These are phyloP conservation scores for Leptopilina boulardi DNA, from an alignment of 1,140 invertebrate species.

Conservation along the genomic window DNA sequence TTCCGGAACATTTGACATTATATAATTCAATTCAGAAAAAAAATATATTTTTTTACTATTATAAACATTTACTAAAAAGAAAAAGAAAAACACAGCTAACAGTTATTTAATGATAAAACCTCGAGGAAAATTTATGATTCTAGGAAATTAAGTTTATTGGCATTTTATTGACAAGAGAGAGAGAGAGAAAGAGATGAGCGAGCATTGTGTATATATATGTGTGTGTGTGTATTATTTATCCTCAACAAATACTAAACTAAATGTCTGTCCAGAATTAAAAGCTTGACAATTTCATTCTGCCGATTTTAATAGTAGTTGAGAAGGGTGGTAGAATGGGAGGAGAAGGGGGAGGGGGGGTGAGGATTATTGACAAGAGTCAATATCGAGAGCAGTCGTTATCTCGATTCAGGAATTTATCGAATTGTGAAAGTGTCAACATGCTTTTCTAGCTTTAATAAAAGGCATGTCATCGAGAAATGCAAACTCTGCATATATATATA, in stretches of 20 bases:
- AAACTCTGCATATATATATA: too few species aligned
- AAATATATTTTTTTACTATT: neutral
- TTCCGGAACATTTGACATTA: constrained; percentile 54
- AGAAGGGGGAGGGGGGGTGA: too few species aligned
- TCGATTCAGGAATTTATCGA: constrained; percentile 27
- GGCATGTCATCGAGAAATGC: neutral
- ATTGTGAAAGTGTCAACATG: constrained; percentile 9
- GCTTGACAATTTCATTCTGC: constrained; percentile 8
- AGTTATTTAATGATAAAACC: too few species aligned
- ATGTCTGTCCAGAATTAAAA: neutral
- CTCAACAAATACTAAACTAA: neutral
- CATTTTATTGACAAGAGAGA: constrained; percentile 3
- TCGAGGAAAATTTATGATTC: neutral
- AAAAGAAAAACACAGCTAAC: neutral
- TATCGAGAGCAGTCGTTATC: constrained; percentile 7
- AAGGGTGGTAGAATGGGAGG: too few species aligned
- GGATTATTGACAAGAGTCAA: constrained; percentile 28
- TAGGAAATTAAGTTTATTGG: constrained; percentile 11
- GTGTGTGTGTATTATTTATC: neutral
- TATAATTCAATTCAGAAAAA: neutral
- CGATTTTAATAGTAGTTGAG: neutral
- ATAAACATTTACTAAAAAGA: neutral
- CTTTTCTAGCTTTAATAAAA: constrained; percentile 4
- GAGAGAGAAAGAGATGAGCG: too few species aligned
- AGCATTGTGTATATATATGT: too few species aligned